phyloP scores from a whole-genome alignment of 2,113 vertebrate genomes.

The Pseudois nayaur region DNA sequence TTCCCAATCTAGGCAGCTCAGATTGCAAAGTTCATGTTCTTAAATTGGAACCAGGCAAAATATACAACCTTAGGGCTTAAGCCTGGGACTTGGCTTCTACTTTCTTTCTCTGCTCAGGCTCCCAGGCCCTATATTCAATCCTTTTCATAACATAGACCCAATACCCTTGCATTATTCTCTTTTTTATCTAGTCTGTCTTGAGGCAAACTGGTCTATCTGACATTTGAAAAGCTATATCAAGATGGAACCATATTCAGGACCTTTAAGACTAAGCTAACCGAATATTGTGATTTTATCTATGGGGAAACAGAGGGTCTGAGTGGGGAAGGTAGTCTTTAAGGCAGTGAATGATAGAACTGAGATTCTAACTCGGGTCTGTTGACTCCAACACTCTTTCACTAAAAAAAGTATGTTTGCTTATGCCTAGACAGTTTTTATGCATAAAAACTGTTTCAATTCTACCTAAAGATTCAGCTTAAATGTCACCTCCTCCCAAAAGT shows the following conservation, averaged over 20 bases:
- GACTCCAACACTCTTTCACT: neutral
- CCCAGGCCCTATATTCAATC: neutral
- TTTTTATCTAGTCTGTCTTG: neutral
- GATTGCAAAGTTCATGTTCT: neutral
- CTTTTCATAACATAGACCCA: neutral
- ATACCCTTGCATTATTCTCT: neutral
- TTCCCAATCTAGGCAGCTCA: neutral
- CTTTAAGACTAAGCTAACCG: neutral
- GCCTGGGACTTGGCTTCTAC: neutral
- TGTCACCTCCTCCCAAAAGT: neutral
- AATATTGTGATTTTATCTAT: neutral
- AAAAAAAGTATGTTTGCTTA: neutral
- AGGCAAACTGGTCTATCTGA: neutral
- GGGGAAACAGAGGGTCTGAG: neutral
- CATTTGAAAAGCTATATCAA: neutral
- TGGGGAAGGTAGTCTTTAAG: neutral
- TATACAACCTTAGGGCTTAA: neutral
- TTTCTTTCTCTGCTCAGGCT: neutral
- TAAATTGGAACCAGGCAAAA: neutral
- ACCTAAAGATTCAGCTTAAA: neutral
- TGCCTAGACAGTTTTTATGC: neutral
- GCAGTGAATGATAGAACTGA: neutral
- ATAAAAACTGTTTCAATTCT: neutral
- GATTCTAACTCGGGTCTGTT: neutral
- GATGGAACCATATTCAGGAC: neutral